Base-by-base conservation (phyloP, 2,888 invertebrate genomes). In the Hoplodrina ambigua region DNA sequence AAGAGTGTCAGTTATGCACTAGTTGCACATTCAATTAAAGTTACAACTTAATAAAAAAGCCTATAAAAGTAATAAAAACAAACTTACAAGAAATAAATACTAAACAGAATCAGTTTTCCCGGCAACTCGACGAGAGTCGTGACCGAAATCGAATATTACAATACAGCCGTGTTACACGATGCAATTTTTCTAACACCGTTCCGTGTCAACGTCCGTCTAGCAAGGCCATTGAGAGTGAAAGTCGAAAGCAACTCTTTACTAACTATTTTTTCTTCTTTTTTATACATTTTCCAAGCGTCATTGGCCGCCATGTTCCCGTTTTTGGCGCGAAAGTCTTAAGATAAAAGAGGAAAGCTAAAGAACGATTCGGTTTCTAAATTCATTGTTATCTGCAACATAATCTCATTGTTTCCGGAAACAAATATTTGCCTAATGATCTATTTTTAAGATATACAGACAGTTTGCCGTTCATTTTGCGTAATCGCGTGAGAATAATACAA, bases 161-260 rank as follows among this genome's bases (percentile, higher is more conserved):
- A 87, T 75, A 80, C 25, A 67, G 56, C 73, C 69, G 82, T 67
- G 73, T 78, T 82, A 84, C 84, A 83, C 80, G 83, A 81, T 86
- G 89, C 87, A 88, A 88, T 92, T 90, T 89, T 91, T 82, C 82
- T 86, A 85, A 85, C 80, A 74, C 80, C 78, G 81, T 84, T 86
- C 75, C 75, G 86, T 87, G 91, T 90, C 92, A 92, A 92, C 85
- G 92, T 85, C 90, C 92, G 89, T 77, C 75, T 72, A 69, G 88
- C 91, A 90, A 92, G 92, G 91, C 90, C 89, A 78, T 75, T 83
- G 85, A 79, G 80, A 88, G 94, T 88, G 94, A 94, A 94, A 94
- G 94, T 93, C 85, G 93, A 94, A 92, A 94, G 94, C 86, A 86
- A 85, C 80, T 82, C 80, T 87, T 46, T 46, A 46, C 15, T 17